Evolutionary conservation across 2,797 vertebrate species (phyloP).

Genomic region (Microctenopoma lineatum): DNA sequence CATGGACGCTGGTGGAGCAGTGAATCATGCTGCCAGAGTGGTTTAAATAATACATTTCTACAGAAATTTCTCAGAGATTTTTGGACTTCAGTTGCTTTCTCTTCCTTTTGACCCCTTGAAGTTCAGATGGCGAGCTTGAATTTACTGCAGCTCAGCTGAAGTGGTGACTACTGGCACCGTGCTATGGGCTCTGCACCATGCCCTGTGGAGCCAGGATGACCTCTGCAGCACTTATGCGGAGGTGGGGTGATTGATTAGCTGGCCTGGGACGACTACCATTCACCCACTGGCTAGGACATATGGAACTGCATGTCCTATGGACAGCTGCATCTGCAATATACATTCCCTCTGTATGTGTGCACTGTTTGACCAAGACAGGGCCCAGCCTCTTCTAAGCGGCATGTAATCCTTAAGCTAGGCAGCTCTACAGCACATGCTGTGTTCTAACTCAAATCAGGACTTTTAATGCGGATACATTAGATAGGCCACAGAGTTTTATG

Average conservation of each 20-base stretch:
- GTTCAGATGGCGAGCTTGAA: constrained; percentile 40
- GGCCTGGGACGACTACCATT: constrained; percentile 69
- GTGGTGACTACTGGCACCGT: constrained; percentile 63
- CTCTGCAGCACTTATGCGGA: constrained; percentile 53
- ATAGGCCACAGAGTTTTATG: too few species aligned
- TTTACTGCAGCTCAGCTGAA: constrained; percentile 69
- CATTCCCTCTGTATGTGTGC: constrained; percentile 31
- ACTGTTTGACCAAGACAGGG: constrained; percentile 1
- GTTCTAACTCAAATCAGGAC: constrained; percentile 7
- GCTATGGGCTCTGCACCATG: constrained; percentile 70
- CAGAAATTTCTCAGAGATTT: neutral
- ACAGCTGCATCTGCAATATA: constrained; percentile 72
- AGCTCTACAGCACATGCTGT: constrained; percentile 7
- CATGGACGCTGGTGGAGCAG: neutral
- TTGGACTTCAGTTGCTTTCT: neutral
- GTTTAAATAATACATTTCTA: neutral
- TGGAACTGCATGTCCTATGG: constrained; percentile 75
- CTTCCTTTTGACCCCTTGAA: constrained; percentile 41
- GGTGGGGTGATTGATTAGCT: constrained; percentile 82
- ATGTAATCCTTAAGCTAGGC: constrained; percentile 14
- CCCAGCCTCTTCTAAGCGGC: constrained; percentile 56
- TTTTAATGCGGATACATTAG: neutral
- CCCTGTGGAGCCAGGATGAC: constrained; percentile 68
- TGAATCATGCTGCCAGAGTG: neutral
- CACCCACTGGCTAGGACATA: constrained; percentile 80